phyloP scores from a whole-genome alignment of 2,888 invertebrate species.

The Lepas anatifera region DNA sequence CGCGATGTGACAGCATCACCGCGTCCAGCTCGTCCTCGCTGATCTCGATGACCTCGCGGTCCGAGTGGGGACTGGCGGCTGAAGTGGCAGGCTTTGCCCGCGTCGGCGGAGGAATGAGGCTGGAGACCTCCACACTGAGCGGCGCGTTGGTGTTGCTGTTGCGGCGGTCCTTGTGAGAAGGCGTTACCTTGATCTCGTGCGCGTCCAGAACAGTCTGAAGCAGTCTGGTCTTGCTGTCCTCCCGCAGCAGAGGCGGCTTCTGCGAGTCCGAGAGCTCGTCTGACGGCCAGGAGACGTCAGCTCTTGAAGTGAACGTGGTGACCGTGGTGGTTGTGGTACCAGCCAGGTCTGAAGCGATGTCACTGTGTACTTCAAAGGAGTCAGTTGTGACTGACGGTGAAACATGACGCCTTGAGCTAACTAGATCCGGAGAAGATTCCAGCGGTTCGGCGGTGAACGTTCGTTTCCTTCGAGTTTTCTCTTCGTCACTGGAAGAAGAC shows the following conservation, averaged over 20 bases:
- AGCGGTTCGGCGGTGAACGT: background rate
- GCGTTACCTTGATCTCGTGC: constrained; percentile 27
- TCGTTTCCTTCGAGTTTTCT: background rate
- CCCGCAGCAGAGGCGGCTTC: constrained; percentile 25
- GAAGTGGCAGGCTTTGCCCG: background rate
- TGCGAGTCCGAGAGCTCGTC: too few relatives aligned
- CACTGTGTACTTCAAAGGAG: too few relatives aligned
- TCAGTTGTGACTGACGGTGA: too few relatives aligned
- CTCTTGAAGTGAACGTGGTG: too few relatives aligned
- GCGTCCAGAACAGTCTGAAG: constrained; percentile 27
- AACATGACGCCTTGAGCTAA: too few relatives aligned
- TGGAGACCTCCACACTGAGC: background rate
- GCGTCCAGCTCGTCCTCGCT: constrained; percentile 28
- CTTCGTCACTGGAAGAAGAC: background rate
- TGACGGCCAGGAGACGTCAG: too few relatives aligned
- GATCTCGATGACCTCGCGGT: constrained; percentile 27
- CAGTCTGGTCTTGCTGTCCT: constrained; percentile 27
- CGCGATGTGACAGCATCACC: constrained; percentile 30
- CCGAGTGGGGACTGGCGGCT: background rate
- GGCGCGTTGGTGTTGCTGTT: background rate
- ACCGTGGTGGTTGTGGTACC: too few relatives aligned
- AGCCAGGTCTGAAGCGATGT: too few relatives aligned
- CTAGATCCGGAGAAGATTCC: background rate
- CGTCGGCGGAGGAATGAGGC: background rate
- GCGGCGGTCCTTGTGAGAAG: constrained; percentile 13